Conservation (phyloP, 2,888 invertebrate genomes). For the Amphipyra berbera region DNA sequence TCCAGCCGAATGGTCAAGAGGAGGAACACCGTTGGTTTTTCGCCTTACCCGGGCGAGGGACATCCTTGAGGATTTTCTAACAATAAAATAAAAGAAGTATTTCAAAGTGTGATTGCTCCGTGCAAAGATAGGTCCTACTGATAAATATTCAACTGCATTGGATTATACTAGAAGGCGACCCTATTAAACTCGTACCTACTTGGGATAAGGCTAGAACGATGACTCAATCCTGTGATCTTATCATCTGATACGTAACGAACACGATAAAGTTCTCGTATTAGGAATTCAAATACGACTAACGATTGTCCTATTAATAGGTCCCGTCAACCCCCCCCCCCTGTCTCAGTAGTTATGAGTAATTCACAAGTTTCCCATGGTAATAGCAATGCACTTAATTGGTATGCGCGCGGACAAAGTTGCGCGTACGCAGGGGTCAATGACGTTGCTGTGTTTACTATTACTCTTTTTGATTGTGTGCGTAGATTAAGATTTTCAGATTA, state of each 20-base stretch:
- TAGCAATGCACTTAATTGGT: constrained; percentile 79
- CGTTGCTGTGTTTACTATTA: constrained; percentile 54
- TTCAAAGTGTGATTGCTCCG: too few species aligned
- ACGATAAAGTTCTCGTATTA: constrained; percentile 14
- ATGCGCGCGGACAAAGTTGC: constrained; percentile 73
- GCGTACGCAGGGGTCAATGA: constrained; percentile 70
- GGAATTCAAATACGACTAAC: constrained; percentile 9
- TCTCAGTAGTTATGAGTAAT: constrained; percentile 50
- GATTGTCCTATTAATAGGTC: constrained; percentile 26
- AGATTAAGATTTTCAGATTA: constrained; percentile 1
- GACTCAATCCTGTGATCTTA: background rate
- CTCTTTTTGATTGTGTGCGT: constrained; percentile 10
- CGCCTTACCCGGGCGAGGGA: too few species aligned
- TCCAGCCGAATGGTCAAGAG: too few species aligned
- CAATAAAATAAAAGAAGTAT: too few species aligned
- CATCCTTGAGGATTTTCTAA: too few species aligned
- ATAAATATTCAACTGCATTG: too few species aligned
- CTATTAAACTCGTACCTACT: too few species aligned
- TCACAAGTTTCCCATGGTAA: constrained; percentile 71
- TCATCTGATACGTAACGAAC: constrained; percentile 7
- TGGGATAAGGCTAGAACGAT: too few species aligned
- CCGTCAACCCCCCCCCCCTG: constrained; percentile 4
- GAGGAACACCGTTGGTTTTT: too few species aligned
- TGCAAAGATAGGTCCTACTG: too few species aligned
- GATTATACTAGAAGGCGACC: too few species aligned